Percentiles rank a stretch among this genome's conserved stretches.
Conservation (phyloP, 2,888 invertebrate species). For the Lysandra bellargus region DNA sequence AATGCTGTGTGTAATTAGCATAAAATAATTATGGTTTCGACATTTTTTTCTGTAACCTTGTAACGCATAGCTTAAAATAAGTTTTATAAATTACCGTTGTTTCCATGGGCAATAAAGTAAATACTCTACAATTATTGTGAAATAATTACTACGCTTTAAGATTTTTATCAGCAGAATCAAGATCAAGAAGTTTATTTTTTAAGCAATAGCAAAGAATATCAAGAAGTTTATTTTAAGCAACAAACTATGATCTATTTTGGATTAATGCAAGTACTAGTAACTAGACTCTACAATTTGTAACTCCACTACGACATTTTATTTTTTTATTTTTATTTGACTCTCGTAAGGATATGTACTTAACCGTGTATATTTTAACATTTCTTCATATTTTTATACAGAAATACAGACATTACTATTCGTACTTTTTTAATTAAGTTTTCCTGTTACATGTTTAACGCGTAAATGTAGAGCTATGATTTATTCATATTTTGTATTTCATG, state of each 20-base stretch:
- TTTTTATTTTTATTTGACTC: not conserved
- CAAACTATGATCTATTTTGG: not conserved
- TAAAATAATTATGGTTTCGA: not conserved
- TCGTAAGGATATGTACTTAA: not conserved
- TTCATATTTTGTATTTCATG: conserved; percentile 1
- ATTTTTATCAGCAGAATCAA: not conserved
- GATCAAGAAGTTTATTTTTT: not conserved
- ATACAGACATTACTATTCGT: not conserved
- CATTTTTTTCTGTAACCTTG: not conserved
- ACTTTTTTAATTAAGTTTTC: not conserved
- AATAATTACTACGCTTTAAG: not conserved
- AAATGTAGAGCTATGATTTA: not conserved
- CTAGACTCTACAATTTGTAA: not conserved
- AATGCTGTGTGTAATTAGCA: not conserved
- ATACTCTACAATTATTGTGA: not conserved
- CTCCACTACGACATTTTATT: not conserved
- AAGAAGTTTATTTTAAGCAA: not conserved
- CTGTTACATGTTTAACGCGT: not conserved
- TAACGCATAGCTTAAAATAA: not conserved
- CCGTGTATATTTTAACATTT: no score
- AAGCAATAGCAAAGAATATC: not conserved
- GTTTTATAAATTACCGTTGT: not conserved
- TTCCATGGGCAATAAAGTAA: not conserved
- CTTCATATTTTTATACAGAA: not conserved
- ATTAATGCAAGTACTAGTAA: not conserved